Evolutionary conservation across 2,113 vertebrate species (phyloP).

Genomic region (Chaetodon trifascialis): DNA sequence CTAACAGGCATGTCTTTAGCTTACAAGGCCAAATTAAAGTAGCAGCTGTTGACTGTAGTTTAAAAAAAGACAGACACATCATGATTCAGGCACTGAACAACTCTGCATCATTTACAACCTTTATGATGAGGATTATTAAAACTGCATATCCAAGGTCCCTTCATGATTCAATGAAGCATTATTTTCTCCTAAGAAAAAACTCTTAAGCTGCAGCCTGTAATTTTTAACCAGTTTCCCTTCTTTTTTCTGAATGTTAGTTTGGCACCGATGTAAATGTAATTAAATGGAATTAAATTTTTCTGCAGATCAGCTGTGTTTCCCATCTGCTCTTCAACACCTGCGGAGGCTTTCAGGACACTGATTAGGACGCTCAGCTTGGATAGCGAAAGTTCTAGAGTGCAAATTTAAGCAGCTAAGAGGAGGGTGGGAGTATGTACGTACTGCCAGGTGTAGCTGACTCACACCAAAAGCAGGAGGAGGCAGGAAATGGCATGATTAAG

Average conservation of each 20-base stretch:
- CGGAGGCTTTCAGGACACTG: slow-evolving; percentile 3
- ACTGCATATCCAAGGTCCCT: slow-evolving; percentile 14
- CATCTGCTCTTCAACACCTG: slow-evolving; percentile 7
- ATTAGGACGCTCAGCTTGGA: background rate
- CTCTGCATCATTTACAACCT: slow-evolving; percentile 17
- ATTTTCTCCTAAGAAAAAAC: background rate
- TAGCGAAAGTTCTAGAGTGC: background rate
- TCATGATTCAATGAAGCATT: slow-evolving; percentile 1
- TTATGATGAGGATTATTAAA: slow-evolving; percentile 22
- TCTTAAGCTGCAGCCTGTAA: slow-evolving; percentile 3
- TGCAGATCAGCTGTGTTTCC: slow-evolving; percentile 11
- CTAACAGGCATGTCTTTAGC: slow-evolving; percentile 2
- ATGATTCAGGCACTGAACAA: slow-evolving; percentile 5
- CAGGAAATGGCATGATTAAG: background rate
- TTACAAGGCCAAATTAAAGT: slow-evolving; percentile 20
- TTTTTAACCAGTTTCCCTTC: background rate
- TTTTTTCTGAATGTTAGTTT: slow-evolving; percentile 2
- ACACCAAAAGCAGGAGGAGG: background rate
- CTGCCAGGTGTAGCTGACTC: background rate
- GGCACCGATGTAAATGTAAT: background rate
- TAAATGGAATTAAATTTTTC: background rate
- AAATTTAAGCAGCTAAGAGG: background rate
- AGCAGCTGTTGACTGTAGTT: slow-evolving; percentile 43
- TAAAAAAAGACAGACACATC: slow-evolving; percentile 12
- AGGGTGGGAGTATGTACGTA: background rate